phyloP scores from a whole-genome alignment of 2,888 invertebrate genomes.

The Onthophagus sagittarius region DNA sequence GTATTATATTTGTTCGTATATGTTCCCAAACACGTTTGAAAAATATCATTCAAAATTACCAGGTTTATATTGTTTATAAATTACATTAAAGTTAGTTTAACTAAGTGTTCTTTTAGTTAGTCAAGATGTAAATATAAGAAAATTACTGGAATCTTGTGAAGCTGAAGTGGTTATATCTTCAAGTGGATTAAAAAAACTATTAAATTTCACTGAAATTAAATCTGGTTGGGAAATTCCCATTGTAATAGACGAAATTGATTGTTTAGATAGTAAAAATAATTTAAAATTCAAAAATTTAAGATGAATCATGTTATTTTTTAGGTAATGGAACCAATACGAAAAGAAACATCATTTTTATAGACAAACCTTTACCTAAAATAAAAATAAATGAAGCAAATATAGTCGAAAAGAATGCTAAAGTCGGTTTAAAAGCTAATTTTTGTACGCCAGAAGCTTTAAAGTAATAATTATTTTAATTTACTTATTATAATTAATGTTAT shows the following conservation, averaged over 20 bases:
- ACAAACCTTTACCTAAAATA: conserved; percentile 38
- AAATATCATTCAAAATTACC: conserved; percentile 28
- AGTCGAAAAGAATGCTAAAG: conserved; percentile 34
- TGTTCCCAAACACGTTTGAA: conserved; percentile 17
- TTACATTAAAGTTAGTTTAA: not conserved
- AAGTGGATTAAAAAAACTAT: conserved; percentile 38
- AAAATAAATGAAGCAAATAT: conserved; percentile 33
- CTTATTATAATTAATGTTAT: not conserved
- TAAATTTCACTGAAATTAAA: conserved; percentile 37
- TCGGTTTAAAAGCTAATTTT: conserved; percentile 37
- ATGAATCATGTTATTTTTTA: conserved; percentile 1
- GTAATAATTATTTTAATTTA: conserved; percentile 26
- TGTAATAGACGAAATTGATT: conserved; percentile 34
- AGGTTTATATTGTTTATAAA: conserved; percentile 22
- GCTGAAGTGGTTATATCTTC: conserved; percentile 40
- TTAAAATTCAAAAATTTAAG: not conserved
- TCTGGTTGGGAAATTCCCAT: conserved; percentile 40
- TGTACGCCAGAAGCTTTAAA: conserved; percentile 37
- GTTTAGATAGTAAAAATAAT: conserved; percentile 18
- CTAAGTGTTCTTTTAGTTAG: conserved; percentile 32
- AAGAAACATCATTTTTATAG: conserved; percentile 39
- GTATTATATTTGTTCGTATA: conserved; percentile 17
- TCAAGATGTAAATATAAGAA: conserved; percentile 35
- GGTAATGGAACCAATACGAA: conserved; percentile 18
- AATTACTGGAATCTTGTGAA: conserved; percentile 32